phyloP scores from a whole-genome alignment of 1,140 invertebrate species.

The Monomorium pharaonis region DNA sequence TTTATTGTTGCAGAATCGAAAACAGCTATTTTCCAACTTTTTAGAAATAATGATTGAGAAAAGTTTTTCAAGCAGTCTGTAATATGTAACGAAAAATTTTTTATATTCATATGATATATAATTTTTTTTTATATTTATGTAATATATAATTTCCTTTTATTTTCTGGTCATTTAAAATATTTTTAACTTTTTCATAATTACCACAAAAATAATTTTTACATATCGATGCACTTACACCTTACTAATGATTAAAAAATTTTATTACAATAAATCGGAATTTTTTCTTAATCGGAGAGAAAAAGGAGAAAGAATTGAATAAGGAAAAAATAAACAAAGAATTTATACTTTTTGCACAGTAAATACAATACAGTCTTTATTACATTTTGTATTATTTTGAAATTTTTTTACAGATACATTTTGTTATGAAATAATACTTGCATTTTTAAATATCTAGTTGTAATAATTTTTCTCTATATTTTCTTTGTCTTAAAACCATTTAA shows the following conservation, averaged over 20 bases:
- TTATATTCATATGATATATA: not conserved
- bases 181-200: not conserved
- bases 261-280: not conserved
- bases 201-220: not conserved
- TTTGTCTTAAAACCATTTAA: not conserved
- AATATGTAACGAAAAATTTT: constrained; percentile 18
- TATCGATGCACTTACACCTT: not conserved
- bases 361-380: not conserved
- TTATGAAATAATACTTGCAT: not conserved
- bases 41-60: not conserved
- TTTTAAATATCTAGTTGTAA: not conserved
- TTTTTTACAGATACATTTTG: not conserved
- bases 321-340: not conserved
- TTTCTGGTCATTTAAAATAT: not conserved
- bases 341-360: not conserved
- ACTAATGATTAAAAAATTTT: not conserved
- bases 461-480: not conserved
- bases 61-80: not conserved
- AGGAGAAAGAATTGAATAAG: not conserved
- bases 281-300: not conserved
- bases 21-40: not conserved
- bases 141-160: not conserved
- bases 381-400: not conserved
- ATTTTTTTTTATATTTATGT: not conserved
- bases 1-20: not conserved